A percentile compares a stretch with the other conserved stretches of the same genome.
phyloP scores from a whole-genome alignment of 1,140 invertebrate species.

The Limonius californicus region DNA sequence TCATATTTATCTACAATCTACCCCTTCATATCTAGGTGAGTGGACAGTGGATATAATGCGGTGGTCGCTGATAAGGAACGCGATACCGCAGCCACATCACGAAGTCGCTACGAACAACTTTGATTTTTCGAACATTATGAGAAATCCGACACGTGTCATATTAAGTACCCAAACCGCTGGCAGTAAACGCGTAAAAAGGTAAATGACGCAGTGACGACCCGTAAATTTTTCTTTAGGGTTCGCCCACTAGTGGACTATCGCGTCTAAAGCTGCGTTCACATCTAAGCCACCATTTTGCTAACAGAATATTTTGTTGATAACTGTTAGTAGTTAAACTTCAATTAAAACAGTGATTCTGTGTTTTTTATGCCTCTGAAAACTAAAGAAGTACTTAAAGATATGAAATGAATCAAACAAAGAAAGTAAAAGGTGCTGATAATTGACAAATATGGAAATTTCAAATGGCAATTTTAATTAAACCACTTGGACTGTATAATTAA shows the following conservation, averaged over 20 bases:
- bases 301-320: neutral
- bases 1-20: conserved; percentile 23
- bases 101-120: neutral
- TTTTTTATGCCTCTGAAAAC: too few relatives aligned
- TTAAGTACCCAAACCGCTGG: neutral
- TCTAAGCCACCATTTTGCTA: neutral
- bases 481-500: too few relatives aligned
- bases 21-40: conserved; percentile 21
- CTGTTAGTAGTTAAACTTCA: neutral
- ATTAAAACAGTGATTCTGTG: too few relatives aligned
- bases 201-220: neutral
- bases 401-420: too few relatives aligned
- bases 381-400: too few relatives aligned
- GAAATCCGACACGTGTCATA: conserved; percentile 5
- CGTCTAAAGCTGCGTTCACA: neutral
- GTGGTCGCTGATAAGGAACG: neutral
- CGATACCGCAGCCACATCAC: conserved; percentile 1
- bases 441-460: too few relatives aligned
- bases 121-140: conserved; percentile 6
- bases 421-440: too few relatives aligned
- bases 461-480: too few relatives aligned
- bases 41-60: conserved; percentile 21
- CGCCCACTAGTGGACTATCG: too few relatives aligned
- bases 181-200: too few relatives aligned
- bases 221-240: neutral